A percentile compares a stretch with the other conserved stretches of the same genome.
phyloP scores from a whole-genome alignment of 2,888 invertebrate genomes.

The Cheilosia grossa region DNA sequence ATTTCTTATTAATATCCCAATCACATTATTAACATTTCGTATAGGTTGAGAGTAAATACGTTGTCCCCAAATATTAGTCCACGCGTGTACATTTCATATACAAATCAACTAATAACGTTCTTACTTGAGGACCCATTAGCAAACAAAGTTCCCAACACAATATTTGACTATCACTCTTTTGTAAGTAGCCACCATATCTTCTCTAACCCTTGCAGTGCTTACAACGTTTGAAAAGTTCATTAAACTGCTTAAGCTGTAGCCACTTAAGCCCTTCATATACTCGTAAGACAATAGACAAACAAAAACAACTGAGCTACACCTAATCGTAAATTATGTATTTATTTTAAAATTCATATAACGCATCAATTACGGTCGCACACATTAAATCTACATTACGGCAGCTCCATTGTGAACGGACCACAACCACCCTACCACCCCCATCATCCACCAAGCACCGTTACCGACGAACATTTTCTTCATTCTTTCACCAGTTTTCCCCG shows the following conservation, averaged over 20 bases:
- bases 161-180: too few relatives aligned
- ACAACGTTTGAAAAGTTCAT: constrained; percentile 29
- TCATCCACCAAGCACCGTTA: too few relatives aligned
- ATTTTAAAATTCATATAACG: constrained; percentile 43
- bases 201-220: too few relatives aligned
- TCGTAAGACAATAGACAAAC: neutral
- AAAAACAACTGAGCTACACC: neutral
- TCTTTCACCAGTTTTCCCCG: constrained; percentile 39
- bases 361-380: constrained; percentile 24
- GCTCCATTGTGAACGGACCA: constrained; percentile 57
- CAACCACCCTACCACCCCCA: constrained; percentile 13
- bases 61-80: too few relatives aligned
- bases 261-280: constrained; percentile 23
- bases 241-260: constrained; percentile 13
- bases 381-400: constrained; percentile 46
- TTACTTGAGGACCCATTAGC: too few relatives aligned
- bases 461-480: constrained; percentile 34
- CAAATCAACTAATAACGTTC: too few relatives aligned
- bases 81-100: too few relatives aligned
- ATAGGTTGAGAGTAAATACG: too few relatives aligned
- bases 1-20: too few relatives aligned
- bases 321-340: neutral
- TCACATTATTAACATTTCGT: too few relatives aligned
- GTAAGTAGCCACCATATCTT: too few relatives aligned
- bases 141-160: too few relatives aligned